Conservation (phyloP, 2,113 vertebrate species). For the Ibidorhyncha struthersii region DNA sequence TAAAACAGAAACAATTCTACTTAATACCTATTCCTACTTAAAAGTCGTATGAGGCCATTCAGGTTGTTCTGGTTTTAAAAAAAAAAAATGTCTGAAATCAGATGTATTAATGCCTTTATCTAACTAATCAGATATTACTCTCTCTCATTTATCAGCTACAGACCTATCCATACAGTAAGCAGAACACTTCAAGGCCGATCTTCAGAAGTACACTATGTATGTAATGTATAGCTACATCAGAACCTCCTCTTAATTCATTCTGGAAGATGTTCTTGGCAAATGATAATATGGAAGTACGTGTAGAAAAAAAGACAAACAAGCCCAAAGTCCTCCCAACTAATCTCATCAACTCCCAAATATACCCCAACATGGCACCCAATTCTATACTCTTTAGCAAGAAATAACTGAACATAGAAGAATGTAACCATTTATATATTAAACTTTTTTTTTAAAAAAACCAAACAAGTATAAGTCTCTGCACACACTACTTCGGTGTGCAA, state of each 20-base stretch:
- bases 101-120: fast-evolving
- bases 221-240: neutral
- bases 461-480: neutral
- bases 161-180: neutral
- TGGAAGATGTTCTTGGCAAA: neutral
- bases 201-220: neutral
- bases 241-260: neutral
- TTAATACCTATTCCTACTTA: neutral
- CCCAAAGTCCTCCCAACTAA: neutral
- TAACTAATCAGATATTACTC: neutral
- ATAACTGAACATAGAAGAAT: neutral
- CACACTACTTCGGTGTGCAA: neutral
- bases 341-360: neutral
- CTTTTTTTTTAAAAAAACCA: neutral
- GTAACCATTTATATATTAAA: neutral
- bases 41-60: neutral
- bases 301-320: neutral
- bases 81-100: neutral
- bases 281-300: fast-evolving
- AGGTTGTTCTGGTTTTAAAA: neutral
- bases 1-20: neutral
- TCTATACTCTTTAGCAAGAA: neutral
- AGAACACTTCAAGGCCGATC: neutral
- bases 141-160: neutral
- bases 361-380: neutral